Percentiles rank a stretch among this genome's conserved stretches.
Evolutionary conservation across 2,888 invertebrate genomes (phyloP).

Genomic region (Odontocerum albicorne): DNA sequence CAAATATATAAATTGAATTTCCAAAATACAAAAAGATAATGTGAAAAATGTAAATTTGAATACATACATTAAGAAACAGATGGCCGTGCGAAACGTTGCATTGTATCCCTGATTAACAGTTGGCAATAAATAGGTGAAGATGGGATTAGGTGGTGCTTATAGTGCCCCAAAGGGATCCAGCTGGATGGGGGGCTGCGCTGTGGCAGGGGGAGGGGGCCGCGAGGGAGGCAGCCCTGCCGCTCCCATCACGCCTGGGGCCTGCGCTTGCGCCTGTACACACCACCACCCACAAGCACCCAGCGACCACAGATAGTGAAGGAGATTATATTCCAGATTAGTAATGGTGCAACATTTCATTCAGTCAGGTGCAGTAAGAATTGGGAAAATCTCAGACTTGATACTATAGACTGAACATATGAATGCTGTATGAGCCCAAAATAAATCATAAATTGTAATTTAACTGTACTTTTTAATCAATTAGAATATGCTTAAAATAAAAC

Average conservation of each 20-base stretch:
- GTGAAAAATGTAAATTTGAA: background rate
- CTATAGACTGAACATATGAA: too few species aligned
- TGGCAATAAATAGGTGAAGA: background rate
- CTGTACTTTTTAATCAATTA: too few species aligned
- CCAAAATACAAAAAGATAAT: slow-evolving; percentile 1
- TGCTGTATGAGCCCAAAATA: too few species aligned
- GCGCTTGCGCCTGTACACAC: slow-evolving; percentile 27
- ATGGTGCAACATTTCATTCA: background rate
- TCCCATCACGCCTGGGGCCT: slow-evolving; percentile 6
- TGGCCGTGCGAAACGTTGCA: slow-evolving; percentile 18
- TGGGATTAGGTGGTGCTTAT: slow-evolving; percentile 19
- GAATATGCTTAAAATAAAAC: too few species aligned
- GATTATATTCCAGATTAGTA: background rate
- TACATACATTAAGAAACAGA: slow-evolving; percentile 32
- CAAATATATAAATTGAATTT: too few species aligned
- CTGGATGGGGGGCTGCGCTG: slow-evolving; percentile 24
- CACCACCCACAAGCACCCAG: slow-evolving; percentile 1
- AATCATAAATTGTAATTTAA: too few species aligned
- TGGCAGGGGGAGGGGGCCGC: slow-evolving; percentile 29
- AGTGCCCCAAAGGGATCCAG: slow-evolving; percentile 36
- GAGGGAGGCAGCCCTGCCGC: slow-evolving; percentile 20
- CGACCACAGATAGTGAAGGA: background rate
- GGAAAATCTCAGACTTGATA: too few species aligned
- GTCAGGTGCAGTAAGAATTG: too few species aligned
- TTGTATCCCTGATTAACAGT: background rate